These are phyloP conservation scores for Morus bassanus DNA, from an alignment of 2,797 vertebrate genomes.

Conservation along the genomic window DNA sequence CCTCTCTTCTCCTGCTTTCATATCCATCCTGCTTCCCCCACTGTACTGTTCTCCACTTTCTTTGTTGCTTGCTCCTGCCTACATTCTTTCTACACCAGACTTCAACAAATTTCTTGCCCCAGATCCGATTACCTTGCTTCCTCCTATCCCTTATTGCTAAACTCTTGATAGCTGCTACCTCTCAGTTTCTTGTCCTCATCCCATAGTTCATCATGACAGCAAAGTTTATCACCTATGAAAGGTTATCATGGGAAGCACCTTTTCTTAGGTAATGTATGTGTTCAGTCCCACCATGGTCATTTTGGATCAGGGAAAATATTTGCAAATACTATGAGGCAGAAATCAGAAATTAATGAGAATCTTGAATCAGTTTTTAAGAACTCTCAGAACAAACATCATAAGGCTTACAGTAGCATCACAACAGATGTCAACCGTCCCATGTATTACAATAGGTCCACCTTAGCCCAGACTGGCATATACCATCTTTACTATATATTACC, in stretches of 20 bases:
- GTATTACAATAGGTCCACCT: neutral
- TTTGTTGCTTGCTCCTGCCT: neutral
- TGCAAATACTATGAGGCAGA: neutral
- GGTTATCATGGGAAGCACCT: neutral
- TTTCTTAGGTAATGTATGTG: neutral
- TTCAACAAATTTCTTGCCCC: neutral
- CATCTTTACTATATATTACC: neutral
- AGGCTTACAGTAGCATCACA: neutral
- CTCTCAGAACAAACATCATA: neutral
- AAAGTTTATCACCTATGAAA: neutral
- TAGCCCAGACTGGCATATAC: neutral
- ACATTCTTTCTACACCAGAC: neutral
- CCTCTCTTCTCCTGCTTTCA: neutral
- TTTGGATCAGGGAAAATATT: neutral
- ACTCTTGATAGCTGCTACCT: neutral
- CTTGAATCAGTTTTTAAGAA: neutral
- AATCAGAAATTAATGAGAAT: neutral
- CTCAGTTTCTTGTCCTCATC: neutral
- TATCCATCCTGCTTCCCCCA: neutral
- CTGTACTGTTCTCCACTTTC: too few species aligned
- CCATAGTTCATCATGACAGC: neutral
- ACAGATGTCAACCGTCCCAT: neutral
- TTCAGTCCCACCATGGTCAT: neutral
- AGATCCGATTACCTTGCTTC: neutral
- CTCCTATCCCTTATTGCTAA: neutral